Conservation (phyloP, 1,140 invertebrate genomes). For the Campoletis sonorensis region DNA sequence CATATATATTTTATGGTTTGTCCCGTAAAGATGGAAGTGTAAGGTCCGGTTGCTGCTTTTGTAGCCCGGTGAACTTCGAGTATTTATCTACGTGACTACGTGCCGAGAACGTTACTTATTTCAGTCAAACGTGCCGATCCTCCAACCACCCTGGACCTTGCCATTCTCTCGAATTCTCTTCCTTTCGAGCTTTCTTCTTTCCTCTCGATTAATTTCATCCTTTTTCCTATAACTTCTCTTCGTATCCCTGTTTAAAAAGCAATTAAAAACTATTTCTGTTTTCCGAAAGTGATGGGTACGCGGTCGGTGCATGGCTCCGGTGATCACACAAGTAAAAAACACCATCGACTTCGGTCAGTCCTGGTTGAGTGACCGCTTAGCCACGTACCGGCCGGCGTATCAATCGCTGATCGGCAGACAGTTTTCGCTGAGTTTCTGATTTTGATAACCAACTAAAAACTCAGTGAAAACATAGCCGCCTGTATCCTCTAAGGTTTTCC, state of each 20-base stretch:
- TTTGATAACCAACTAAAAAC: no score
- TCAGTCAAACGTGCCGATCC: conserved; percentile 36
- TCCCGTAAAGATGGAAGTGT: conserved; percentile 23
- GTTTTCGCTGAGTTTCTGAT: no score
- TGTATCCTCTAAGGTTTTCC: no score
- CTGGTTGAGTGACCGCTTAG: no score
- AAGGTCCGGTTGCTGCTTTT: conserved; percentile 19
- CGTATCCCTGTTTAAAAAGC: neutral
- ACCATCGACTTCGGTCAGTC: no score
- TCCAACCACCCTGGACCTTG: neutral
- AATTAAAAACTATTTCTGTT: conserved; percentile 14
- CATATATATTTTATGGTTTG: neutral
- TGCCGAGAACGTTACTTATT: conserved; percentile 42
- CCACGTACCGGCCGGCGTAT: no score
- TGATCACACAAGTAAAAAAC: no score
- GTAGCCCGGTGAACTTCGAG: conserved; percentile 20
- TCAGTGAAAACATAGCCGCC: no score
- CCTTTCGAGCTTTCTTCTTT: neutral
- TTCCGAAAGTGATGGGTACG: no score
- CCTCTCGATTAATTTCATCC: neutral
- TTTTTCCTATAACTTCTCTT: neutral
- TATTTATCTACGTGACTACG: conserved; percentile 46
- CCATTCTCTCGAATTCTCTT: neutral
- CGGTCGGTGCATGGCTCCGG: no score
- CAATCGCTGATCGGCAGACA: no score